phyloP scores from a whole-genome alignment of 2,888 invertebrate genomes.

The Diloba caeruleocephala region DNA sequence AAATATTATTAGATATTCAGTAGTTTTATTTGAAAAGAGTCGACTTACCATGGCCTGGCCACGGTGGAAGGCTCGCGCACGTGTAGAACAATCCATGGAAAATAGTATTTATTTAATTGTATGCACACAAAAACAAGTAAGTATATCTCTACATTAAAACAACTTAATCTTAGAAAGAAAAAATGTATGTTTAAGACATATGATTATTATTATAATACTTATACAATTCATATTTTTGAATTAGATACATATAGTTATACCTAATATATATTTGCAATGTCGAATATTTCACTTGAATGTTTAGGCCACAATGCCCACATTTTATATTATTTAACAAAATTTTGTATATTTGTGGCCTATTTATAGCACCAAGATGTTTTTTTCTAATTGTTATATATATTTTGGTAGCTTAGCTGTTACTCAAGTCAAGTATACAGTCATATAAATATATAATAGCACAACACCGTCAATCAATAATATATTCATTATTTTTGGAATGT shows the following conservation, averaged over 20 bases:
- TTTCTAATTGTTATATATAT: constrained; percentile 18
- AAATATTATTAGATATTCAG: constrained; percentile 61
- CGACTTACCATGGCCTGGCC: constrained; percentile 87
- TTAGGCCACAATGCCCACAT: constrained; percentile 28
- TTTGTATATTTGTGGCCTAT: constrained; percentile 39
- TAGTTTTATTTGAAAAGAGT: constrained; percentile 79
- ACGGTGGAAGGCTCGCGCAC: constrained; percentile 80
- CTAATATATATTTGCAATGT: constrained; percentile 19
- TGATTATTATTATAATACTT: constrained; percentile 48
- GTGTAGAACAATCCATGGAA: constrained; percentile 87
- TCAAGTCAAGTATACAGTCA: constrained; percentile 24
- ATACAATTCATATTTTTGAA: constrained; percentile 44
- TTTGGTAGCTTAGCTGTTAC: constrained; percentile 13
- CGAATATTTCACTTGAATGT: constrained; percentile 29
- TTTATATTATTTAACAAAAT: constrained; percentile 36
- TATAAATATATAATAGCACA: constrained; percentile 39
- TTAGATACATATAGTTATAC: constrained; percentile 56
- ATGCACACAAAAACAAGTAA: constrained; percentile 72
- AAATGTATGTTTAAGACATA: constrained; percentile 46
- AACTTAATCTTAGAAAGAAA: constrained; percentile 50
- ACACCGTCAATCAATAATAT: constrained; percentile 27
- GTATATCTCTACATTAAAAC: constrained; percentile 58
- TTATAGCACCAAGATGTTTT: constrained; percentile 52
- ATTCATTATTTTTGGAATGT: constrained; percentile 68
- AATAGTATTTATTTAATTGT: constrained; percentile 81